These are phyloP conservation scores for Lepidurus packardi DNA, from an alignment of 1,140 invertebrate genomes.

Conservation along the genomic window DNA sequence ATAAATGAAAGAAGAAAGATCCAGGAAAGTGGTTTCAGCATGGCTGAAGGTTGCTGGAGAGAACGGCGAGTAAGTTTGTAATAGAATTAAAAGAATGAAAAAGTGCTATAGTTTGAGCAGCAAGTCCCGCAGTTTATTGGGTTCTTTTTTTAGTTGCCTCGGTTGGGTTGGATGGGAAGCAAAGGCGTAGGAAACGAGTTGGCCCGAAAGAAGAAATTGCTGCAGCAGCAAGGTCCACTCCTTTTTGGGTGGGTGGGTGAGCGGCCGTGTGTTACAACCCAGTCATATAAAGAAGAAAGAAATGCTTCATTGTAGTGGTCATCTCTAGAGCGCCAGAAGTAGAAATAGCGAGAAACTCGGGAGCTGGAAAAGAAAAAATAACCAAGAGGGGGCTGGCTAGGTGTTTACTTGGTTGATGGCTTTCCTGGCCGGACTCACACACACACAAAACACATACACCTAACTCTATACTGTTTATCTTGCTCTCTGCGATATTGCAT, in stretches of 20 bases:
- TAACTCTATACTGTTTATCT: slow-evolving; percentile 19
- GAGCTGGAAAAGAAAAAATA: background rate
- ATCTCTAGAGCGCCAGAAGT: background rate
- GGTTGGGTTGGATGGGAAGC: background rate
- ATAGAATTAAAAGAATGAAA: slow-evolving; percentile 22
- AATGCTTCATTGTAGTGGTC: slow-evolving; percentile 21
- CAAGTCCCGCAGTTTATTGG: slow-evolving; percentile 6
- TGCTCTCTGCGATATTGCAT: slow-evolving; percentile 21
- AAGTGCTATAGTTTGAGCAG: background rate
- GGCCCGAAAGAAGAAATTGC: slow-evolving; percentile 17
- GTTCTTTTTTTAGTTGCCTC: background rate
- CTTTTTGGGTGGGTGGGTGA: background rate
- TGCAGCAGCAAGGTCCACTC: background rate
- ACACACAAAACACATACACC: background rate
- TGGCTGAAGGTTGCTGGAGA: slow-evolving; percentile 5
- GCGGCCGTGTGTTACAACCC: background rate
- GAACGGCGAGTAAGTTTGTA: slow-evolving; percentile 13
- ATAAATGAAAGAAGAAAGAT: slow-evolving; percentile 12
- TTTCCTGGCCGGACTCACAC: background rate
- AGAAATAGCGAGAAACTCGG: background rate
- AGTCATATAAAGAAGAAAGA: slow-evolving; percentile 15
- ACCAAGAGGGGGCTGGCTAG: background rate
- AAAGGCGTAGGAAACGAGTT: background rate
- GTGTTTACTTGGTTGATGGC: slow-evolving; percentile 21
- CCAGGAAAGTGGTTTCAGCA: slow-evolving; percentile 9